Percentiles rank a stretch among this genome's conserved stretches.
Conservation (phyloP, 1,140 invertebrate genomes). For the Drosophila pseudoobscura region DNA sequence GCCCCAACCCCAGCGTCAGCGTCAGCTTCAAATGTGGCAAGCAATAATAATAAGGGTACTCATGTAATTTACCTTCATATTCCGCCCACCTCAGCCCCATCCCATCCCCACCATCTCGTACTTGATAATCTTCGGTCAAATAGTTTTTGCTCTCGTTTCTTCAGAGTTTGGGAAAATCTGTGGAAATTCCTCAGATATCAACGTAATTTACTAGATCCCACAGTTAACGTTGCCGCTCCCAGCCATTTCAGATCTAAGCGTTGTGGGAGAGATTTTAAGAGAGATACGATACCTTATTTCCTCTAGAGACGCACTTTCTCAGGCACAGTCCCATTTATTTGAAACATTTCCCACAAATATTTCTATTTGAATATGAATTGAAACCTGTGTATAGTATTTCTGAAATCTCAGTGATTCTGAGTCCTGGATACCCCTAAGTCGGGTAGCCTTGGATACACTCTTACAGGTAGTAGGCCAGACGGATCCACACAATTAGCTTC, state of each 20-base stretch:
- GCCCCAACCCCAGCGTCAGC: slow-evolving; percentile 45
- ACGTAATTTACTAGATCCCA: slow-evolving; percentile 49
- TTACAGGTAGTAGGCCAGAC: slow-evolving; percentile 29
- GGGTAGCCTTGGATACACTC: not conserved
- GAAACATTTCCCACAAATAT: not conserved
- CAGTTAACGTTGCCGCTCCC: slow-evolving; percentile 47
- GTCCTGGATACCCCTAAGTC: too few species aligned
- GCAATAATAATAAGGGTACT: slow-evolving; percentile 42
- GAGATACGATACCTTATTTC: not conserved
- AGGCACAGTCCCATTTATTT: too few species aligned
- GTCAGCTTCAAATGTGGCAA: slow-evolving; percentile 63
- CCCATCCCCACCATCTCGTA: slow-evolving; percentile 4
- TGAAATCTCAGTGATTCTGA: too few species aligned
- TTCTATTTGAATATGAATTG: too few species aligned
- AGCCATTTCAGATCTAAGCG: slow-evolving; percentile 34
- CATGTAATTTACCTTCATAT: slow-evolving; percentile 30
- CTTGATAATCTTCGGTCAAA: slow-evolving; percentile 51
- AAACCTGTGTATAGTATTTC: too few species aligned
- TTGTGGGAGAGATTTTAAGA: slow-evolving; percentile 10
- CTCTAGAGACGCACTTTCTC: not conserved
- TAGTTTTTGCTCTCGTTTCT: slow-evolving; percentile 37
- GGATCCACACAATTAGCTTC: slow-evolving; percentile 10
- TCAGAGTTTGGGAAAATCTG: slow-evolving; percentile 53
- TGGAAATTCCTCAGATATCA: slow-evolving; percentile 49
- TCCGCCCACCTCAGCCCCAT: slow-evolving; percentile 16